These are phyloP conservation scores for Crypturellus undulatus DNA, from an alignment of 2,113 vertebrate genomes.

Conservation along the genomic window DNA sequence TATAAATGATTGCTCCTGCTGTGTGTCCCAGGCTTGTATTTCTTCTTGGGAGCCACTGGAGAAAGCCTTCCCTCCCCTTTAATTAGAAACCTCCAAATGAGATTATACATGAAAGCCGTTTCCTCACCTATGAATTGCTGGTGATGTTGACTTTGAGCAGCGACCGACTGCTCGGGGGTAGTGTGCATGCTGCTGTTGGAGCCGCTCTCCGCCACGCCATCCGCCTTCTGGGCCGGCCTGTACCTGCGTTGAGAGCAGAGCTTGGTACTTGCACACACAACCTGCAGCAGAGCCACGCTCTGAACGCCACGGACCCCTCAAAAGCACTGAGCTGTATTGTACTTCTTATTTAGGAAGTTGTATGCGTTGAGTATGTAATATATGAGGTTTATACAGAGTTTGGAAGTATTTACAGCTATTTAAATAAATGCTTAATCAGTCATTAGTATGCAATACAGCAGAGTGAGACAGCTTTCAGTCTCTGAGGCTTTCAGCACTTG, in stretches of 20 bases:
- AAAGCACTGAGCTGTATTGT: neutral
- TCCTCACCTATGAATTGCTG: conserved; percentile 96
- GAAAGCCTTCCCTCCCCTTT: neutral
- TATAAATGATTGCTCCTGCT: too few species aligned
- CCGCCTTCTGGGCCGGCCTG: conserved; percentile 92
- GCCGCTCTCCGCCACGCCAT: conserved; percentile 85
- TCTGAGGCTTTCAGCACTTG: neutral
- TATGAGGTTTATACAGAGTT: neutral
- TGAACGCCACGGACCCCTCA: neutral
- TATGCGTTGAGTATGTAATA: accelerated
- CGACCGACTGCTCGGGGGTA: conserved; percentile 90
- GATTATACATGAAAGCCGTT: neutral
- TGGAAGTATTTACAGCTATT: neutral
- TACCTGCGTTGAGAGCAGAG: conserved; percentile 75
- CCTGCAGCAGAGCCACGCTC: accelerated
- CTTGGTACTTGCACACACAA: accelerated
- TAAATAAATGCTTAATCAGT: neutral
- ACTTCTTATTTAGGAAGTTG: neutral
- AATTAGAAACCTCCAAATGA: neutral
- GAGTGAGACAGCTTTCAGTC: neutral
- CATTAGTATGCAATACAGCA: neutral
- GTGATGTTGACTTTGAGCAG: conserved; percentile 94
- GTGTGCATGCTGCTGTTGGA: conserved; percentile 83
- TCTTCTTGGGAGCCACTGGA: neutral
- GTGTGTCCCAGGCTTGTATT: too few species aligned